Evolutionary conservation across 2,113 vertebrate genomes (phyloP).

Genomic region (Lasiurus borealis): DNA sequence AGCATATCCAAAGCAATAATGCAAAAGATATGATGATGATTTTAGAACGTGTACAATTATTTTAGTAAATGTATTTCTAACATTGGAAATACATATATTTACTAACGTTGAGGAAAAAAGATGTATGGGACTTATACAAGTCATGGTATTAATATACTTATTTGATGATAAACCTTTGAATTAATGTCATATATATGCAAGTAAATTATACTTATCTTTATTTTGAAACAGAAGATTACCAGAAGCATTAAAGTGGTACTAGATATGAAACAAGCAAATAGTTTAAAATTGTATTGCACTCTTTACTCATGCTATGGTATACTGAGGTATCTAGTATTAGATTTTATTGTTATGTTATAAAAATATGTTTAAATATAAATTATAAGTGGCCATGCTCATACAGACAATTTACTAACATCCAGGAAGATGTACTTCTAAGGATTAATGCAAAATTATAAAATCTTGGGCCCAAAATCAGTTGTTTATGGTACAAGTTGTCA

Average conservation of each 20-base stretch:
- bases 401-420: neutral
- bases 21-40: neutral
- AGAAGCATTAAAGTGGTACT: neutral
- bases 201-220: neutral
- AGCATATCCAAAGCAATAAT: neutral
- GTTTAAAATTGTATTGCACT: constrained; percentile 37
- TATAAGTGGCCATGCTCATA: neutral
- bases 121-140: neutral
- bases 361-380: neutral
- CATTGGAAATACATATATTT: constrained; percentile 34
- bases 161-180: constrained; percentile 17
- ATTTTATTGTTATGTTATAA: constrained; percentile 33
- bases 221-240: constrained; percentile 15
- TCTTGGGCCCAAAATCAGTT: neutral
- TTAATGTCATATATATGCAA: neutral
- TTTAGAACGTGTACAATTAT: constrained; percentile 11
- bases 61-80: neutral
- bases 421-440: constrained; percentile 33
- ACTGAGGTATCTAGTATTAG: neutral
- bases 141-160: neutral
- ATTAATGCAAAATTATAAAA: constrained; percentile 6
- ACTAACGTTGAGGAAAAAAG: neutral
- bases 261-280: neutral
- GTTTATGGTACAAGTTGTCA: neutral
- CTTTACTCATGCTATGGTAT: constrained; percentile 13